phyloP scores from a whole-genome alignment of 2,888 invertebrate species.

The Zygaena filipendulae region DNA sequence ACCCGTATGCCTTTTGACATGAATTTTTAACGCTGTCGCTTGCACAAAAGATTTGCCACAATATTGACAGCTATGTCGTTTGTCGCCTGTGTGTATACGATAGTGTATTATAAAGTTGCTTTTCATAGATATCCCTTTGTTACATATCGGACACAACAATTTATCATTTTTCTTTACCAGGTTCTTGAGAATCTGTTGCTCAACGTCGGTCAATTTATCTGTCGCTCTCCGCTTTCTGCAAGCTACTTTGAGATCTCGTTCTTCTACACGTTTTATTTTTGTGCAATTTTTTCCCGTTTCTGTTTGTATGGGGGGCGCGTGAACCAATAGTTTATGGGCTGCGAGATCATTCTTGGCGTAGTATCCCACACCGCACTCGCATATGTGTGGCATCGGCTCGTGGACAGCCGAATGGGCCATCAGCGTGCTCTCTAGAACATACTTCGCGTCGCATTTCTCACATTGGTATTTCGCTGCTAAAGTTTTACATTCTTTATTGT shows the following conservation, averaged over 20 bases:
- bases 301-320: too few species aligned
- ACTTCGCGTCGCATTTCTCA: constrained; percentile 21
- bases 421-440: constrained; percentile 23
- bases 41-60: constrained; percentile 21
- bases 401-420: constrained; percentile 24
- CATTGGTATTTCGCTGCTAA: too few species aligned
- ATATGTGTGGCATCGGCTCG: constrained; percentile 24
- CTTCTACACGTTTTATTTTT: too few species aligned
- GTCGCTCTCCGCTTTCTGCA: too few species aligned
- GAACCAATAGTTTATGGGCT: constrained; percentile 27
- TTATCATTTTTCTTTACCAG: too few species aligned
- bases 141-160: constrained; percentile 14
- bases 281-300: too few species aligned
- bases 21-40: constrained; percentile 7
- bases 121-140: constrained; percentile 6
- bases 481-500: too few species aligned
- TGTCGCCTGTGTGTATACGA: constrained; percentile 18
- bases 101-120: constrained; percentile 3
- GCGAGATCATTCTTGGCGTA: constrained; percentile 21
- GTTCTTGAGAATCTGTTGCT: too few species aligned
- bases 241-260: too few species aligned
- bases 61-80: constrained; percentile 18
- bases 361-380: constrained; percentile 32
- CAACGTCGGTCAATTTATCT: too few species aligned
- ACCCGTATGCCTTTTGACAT: constrained; percentile 17